These are phyloP conservation scores for Myrmecobius fasciatus DNA, from an alignment of 2,113 vertebrate species.

Conservation along the genomic window DNA sequence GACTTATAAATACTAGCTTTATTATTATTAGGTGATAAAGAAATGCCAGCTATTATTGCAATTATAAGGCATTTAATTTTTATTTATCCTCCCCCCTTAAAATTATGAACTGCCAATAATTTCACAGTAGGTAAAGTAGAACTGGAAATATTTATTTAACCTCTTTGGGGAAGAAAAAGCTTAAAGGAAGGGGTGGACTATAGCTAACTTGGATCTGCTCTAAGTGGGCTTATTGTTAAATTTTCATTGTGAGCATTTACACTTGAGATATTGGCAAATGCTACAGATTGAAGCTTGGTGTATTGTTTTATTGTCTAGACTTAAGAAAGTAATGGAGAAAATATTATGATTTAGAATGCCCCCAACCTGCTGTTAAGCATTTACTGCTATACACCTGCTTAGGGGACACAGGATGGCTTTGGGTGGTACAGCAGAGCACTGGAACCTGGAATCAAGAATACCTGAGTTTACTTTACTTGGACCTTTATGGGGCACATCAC, in stretches of 20 bases:
- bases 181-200: too few relatives aligned
- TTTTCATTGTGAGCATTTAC: too few relatives aligned
- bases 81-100: too few relatives aligned
- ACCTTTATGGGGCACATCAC: too few relatives aligned
- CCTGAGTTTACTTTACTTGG: neutral
- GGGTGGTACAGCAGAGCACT: neutral
- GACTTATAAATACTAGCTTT: neutral
- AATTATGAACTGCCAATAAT: too few relatives aligned
- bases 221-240: too few relatives aligned
- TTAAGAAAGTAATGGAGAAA: neutral
- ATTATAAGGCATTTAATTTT: neutral
- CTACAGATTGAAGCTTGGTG: neutral
- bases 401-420: neutral
- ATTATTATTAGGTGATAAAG: too few relatives aligned
- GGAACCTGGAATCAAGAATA: neutral
- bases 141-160: too few relatives aligned
- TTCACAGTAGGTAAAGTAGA: too few relatives aligned
- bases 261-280: too few relatives aligned
- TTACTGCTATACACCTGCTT: neutral
- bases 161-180: too few relatives aligned
- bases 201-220: too few relatives aligned
- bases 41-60: neutral
- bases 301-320: neutral
- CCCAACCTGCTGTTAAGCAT: neutral
- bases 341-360: neutral